A percentile compares a stretch with the other conserved stretches of the same genome.
Evolutionary conservation across 2,888 invertebrate species (phyloP).

Genomic region (Hipparchia sbordonii): DNA sequence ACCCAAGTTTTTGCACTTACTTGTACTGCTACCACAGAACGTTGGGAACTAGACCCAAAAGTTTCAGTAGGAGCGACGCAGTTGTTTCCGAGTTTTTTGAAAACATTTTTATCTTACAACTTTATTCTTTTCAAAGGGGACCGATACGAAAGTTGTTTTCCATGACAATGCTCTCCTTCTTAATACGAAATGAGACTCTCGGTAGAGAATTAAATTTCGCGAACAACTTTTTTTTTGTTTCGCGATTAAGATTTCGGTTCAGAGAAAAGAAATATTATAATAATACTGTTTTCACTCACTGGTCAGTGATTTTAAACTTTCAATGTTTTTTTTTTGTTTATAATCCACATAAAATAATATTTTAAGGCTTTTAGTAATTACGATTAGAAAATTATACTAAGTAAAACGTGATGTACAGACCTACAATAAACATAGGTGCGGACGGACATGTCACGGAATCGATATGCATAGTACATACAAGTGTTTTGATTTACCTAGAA

Average conservation of each 20-base stretch:
- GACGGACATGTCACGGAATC: no score
- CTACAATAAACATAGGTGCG: no score
- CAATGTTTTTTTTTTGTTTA: not conserved
- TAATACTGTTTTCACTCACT: not conserved
- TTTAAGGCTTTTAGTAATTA: no score
- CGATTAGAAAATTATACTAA: no score
- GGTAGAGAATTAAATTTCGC: slow-evolving; percentile 17
- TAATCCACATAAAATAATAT: not conserved
- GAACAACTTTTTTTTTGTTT: slow-evolving; percentile 19
- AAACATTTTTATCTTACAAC: slow-evolving; percentile 43
- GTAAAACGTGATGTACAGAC: no score
- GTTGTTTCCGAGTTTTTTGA: slow-evolving; percentile 40
- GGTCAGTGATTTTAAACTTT: not conserved
- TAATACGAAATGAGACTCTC: slow-evolving; percentile 22
- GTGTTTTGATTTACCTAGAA: no score
- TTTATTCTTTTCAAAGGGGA: slow-evolving; percentile 46
- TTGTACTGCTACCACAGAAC: slow-evolving; percentile 38
- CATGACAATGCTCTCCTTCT: slow-evolving; percentile 26
- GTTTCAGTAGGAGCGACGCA: slow-evolving; percentile 39
- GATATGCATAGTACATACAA: no score
- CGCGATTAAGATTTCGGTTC: slow-evolving; percentile 1
- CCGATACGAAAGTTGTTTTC: slow-evolving; percentile 38
- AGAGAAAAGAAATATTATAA: not conserved
- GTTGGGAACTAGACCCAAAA: slow-evolving; percentile 36
- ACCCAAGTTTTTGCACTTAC: slow-evolving; percentile 21